Base-by-base conservation (phyloP, 2,113 vertebrate species). In the Nyctereutes procyonoides region DNA sequence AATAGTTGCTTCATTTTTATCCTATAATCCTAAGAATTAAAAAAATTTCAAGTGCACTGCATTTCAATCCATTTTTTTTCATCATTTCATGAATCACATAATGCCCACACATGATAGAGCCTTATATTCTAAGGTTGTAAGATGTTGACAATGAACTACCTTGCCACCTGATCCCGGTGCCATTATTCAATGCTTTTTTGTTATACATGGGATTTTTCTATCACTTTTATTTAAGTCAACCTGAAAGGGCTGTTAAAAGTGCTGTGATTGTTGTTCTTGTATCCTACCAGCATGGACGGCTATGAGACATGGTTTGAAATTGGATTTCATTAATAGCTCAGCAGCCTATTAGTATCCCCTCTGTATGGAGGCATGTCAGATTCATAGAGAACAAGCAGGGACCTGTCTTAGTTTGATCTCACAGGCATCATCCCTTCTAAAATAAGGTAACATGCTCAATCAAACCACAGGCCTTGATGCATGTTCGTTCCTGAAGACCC, bases 311-410 rank as follows among this genome's bases (percentile, higher is more conserved):
- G 79, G 95, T 88, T 94, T 94, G 51, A 97, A 81, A 89, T 71
- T 93, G 56, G 96, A 95, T 98, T 98, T 97, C 91, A 96, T 88
- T 89, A 96, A 90, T 88, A 96, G 43, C 95, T 97, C 88, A 93
- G 88, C 55, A 97, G 73, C 35, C 87, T 84, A 32, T 96, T 97
- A 96, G 81, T 51, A 89, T 89, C 28, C 17, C 83, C 35, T 92
- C 95, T 65, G 65, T 86, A 65, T 89, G 88, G 63, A 92, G 43
- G 10, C 53, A 94, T 93, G 62, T 76, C 26, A 91, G 53, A 94
- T 85, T 97, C 77, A 62, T 79, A 90, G 76, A 76, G 97, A 96
- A 89, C 90, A 98, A 97, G 65, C 86, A 88, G 80, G 5, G 88
- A 53, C 15, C 93, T 79, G 88, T 58, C 92, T 60, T 28, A 67